A percentile compares a stretch with the other conserved stretches of the same genome.
These are phyloP conservation scores for Austrolebias charrua DNA, from an alignment of 2,797 vertebrate genomes.

Conservation along the genomic window DNA sequence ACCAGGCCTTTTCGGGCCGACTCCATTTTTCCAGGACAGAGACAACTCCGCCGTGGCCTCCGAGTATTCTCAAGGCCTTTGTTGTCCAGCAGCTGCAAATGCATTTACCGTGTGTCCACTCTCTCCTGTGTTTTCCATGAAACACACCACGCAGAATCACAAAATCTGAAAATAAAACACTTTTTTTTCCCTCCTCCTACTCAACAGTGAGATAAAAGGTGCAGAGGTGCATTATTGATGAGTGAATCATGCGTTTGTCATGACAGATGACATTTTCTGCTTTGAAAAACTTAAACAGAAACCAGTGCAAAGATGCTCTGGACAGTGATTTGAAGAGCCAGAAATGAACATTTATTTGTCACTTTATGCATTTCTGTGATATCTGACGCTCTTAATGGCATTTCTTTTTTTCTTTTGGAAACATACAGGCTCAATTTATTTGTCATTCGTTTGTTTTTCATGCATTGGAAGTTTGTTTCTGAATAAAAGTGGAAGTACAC, in stretches of 20 bases:
- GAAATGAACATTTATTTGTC: slow-evolving; percentile 31
- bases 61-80: slow-evolving; percentile 91
- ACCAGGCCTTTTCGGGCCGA: slow-evolving; percentile 81
- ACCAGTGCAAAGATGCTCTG: slow-evolving; percentile 43
- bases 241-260: slow-evolving; percentile 85
- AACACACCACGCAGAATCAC: slow-evolving; percentile 83
- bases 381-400: slow-evolving; percentile 10
- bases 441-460: slow-evolving; percentile 13
- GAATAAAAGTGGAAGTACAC: not conserved
- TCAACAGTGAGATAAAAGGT: slow-evolving; percentile 63
- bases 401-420: not conserved
- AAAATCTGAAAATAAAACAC: slow-evolving; percentile 90
- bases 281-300: slow-evolving; percentile 74
- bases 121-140: slow-evolving; percentile 91
- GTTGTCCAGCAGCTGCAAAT: slow-evolving; percentile 91
- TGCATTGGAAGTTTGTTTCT: not conserved
- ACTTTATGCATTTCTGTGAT: slow-evolving; percentile 13
- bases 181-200: slow-evolving; percentile 36
- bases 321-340: slow-evolving; percentile 59
- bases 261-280: slow-evolving; percentile 78
- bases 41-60: slow-evolving; percentile 84
- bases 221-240: slow-evolving; percentile 92
- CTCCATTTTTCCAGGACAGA: slow-evolving; percentile 86
- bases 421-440: not conserved
- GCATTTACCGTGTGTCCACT: slow-evolving; percentile 82